Evolutionary conservation across 2,888 invertebrate genomes (phyloP), one percentile per base, ranked within the genome.

Genomic region (Aphelenchoides bicaudatus): DNA sequence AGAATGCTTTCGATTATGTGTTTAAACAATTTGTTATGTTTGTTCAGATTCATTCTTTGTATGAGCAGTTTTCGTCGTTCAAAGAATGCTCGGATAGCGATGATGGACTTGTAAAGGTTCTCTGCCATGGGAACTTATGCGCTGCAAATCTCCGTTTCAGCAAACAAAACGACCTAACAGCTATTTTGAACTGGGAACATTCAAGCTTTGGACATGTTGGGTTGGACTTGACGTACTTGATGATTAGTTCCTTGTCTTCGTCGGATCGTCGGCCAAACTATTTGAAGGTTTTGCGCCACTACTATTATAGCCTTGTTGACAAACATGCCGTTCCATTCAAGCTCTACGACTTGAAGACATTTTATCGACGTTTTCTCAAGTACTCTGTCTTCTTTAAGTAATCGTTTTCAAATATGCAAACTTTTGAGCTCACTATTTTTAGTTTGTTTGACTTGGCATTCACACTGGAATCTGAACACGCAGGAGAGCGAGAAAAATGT

Each of bases 221-320:
- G 4, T 61, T 63, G 37, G 59, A 59, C 39, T 6, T 59, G 23
- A 21, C 56, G 0, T 56, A 62, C 28, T 39, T 59, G 21, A 55
- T 57, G 3, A n/a, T 56, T 27, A 63, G 51, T 19, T 56, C 57
- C 21, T 58, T 59, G 56, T 23, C 34, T 5, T 29, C 48, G n/a
- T 16, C 29, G 13, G 37, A 63, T 29, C 62, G 59, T 2, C 62
- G 63, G 6, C 28, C 38, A 10, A 59, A 59, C 28, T 37, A 56
- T 25, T 59, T 62, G 34, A 39, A 66, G 60, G 55, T 72, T 4
- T 63, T 72, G 39, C 68, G 68, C 30, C 43, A 57, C 30, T 72
- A 72, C 49, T 70, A 61, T 59, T 72, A 70, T 51, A 55, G 62
- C 2, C 59, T 71, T 27, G 65, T 70, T 25, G 72, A 72, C 37